phyloP scores from a whole-genome alignment of 2,797 vertebrate species.

The Microctenopoma stevenorrisi region DNA sequence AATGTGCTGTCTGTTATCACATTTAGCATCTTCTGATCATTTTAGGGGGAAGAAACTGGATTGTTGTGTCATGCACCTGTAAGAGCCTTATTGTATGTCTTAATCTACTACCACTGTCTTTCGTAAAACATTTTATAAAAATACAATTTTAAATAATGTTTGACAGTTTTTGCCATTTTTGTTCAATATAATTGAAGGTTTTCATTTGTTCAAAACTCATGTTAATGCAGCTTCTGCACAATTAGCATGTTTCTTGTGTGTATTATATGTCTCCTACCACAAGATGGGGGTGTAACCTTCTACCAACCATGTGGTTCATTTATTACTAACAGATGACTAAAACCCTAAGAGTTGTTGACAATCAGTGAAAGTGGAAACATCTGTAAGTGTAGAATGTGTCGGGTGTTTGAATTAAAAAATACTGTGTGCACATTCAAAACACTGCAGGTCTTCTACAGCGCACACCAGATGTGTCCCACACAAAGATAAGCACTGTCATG shows the following conservation, averaged over 20 bases:
- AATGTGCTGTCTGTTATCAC: background rate
- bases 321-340: background rate
- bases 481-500: background rate
- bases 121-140: conserved; percentile 37
- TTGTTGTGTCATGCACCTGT: background rate
- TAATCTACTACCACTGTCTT: conserved; percentile 11
- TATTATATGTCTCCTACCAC: conserved; percentile 34
- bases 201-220: background rate
- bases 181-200: background rate
- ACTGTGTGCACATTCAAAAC: background rate
- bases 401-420: background rate
- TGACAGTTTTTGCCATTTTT: conserved; percentile 35
- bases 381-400: background rate
- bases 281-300: conserved; percentile 37
- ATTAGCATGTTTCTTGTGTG: conserved; percentile 3
- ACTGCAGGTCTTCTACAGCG: background rate
- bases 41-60: conserved; percentile 4
- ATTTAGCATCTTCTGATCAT: background rate
- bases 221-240: background rate
- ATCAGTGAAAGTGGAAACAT: background rate
- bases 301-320: background rate
- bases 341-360: background rate
- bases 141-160: conserved; percentile 32
- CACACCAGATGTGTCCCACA: conserved; percentile 10
- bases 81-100: conserved; percentile 18